Percentiles rank a stretch among this genome's conserved stretches.
phyloP scores from a whole-genome alignment of 2,797 vertebrate genomes.

The Vireo griseus region DNA sequence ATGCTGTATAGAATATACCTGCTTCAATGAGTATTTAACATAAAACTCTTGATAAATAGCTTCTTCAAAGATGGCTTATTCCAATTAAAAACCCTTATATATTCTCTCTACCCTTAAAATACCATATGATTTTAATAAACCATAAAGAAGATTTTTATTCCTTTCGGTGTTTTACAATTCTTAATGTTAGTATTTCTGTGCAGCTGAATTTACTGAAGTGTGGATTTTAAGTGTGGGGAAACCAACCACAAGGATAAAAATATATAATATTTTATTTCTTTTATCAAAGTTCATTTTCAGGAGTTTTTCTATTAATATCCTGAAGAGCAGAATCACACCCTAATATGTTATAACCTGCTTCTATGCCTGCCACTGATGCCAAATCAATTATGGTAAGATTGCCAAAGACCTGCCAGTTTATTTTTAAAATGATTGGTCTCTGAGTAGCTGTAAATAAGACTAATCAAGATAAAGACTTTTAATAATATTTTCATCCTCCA shows the following conservation, averaged over 20 bases:
- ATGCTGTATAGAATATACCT: not conserved
- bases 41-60: not conserved
- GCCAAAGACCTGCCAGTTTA: not conserved
- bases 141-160: not conserved
- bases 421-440: constrained; percentile 22
- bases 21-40: not conserved
- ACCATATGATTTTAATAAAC: not conserved
- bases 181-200: not conserved
- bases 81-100: not conserved
- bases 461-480: constrained; percentile 12
- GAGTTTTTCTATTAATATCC: not conserved
- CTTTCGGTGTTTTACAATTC: not conserved
- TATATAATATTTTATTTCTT: not conserved
- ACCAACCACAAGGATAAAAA: not conserved
- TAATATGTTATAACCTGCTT: not conserved
- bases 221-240: not conserved
- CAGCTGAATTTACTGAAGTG: not conserved
- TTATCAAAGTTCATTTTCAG: not conserved
- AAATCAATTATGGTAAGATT: not conserved
- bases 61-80: not conserved
- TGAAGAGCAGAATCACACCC: not conserved
- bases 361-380: not conserved
- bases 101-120: not conserved
- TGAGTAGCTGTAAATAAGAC: constrained; percentile 28
- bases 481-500: not conserved